These are phyloP conservation scores for Anoura caudifer DNA, from an alignment of 2,113 vertebrate genomes.

Conservation along the genomic window DNA sequence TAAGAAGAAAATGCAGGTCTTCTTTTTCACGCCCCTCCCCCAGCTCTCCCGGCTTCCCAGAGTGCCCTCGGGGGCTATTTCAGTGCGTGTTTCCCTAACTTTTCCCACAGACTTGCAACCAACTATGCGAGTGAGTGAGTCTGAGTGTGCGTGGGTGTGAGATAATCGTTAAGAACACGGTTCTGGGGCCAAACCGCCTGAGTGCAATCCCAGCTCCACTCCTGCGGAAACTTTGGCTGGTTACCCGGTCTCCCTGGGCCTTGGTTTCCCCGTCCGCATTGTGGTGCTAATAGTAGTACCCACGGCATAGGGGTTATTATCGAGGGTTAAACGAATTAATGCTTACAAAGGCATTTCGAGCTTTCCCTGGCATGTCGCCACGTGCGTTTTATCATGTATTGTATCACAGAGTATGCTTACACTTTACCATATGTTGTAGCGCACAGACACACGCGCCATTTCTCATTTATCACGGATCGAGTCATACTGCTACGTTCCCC, in stretches of 20 bases:
- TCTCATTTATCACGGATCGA: neutral
- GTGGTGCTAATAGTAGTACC: neutral
- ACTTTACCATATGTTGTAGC: neutral
- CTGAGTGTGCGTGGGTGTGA: accelerated
- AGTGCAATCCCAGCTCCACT: neutral
- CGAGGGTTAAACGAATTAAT: neutral
- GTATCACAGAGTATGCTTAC: neutral
- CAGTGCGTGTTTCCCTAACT: neutral
- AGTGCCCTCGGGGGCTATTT: neutral
- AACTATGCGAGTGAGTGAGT: neutral
- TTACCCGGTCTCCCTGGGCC: neutral
- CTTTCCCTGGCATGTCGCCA: neutral
- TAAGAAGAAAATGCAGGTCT: neutral
- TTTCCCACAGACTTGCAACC: neutral
- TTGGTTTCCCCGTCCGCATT: neutral
- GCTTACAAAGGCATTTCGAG: neutral
- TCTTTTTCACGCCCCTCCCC: neutral
- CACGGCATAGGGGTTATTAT: too few relatives aligned
- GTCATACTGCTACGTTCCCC: accelerated
- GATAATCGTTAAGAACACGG: neutral
- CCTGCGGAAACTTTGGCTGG: neutral
- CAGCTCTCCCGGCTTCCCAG: neutral
- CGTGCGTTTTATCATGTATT: neutral
- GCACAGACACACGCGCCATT: neutral
- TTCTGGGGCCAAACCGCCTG: neutral